Evolutionary conservation across 2,797 vertebrate species (phyloP).

Genomic region (Amblyraja radiata): DNA sequence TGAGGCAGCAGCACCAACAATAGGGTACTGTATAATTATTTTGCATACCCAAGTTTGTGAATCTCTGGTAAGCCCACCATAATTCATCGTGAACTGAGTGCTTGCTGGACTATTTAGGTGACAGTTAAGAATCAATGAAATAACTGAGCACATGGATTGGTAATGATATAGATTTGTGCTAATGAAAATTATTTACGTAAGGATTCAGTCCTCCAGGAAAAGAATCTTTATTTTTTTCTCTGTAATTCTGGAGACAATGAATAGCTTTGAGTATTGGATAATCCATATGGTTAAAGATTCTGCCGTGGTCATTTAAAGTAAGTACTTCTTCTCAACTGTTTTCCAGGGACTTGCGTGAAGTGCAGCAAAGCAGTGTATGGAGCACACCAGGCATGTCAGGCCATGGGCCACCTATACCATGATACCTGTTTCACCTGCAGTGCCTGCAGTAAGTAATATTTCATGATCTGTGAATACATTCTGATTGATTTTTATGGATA

Average conservation of each 20-base stretch:
- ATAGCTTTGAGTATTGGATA: background rate
- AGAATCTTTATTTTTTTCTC: background rate
- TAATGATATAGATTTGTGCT: no score
- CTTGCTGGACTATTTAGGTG: no score
- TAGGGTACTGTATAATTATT: no score
- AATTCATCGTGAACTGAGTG: no score
- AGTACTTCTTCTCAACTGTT: background rate
- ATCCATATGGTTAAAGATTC: background rate
- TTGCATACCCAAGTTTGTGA: no score
- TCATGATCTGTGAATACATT: background rate
- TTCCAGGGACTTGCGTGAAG: conserved; percentile 79
- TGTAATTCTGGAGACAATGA: background rate
- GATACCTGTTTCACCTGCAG: conserved; percentile 91
- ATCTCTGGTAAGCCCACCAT: no score
- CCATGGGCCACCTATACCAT: conserved; percentile 93
- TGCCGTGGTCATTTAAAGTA: background rate
- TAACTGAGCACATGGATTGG: no score
- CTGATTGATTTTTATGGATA: background rate
- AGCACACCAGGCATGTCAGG: conserved; percentile 87
- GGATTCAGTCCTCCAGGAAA: background rate
- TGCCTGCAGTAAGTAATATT: conserved; percentile 81
- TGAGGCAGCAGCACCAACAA: no score
- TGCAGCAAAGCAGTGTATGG: conserved; percentile 85
- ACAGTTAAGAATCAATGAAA: no score
- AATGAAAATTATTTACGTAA: no score